Conservation (phyloP, 2,888 invertebrate species). For the Amorpha juglandis region DNA sequence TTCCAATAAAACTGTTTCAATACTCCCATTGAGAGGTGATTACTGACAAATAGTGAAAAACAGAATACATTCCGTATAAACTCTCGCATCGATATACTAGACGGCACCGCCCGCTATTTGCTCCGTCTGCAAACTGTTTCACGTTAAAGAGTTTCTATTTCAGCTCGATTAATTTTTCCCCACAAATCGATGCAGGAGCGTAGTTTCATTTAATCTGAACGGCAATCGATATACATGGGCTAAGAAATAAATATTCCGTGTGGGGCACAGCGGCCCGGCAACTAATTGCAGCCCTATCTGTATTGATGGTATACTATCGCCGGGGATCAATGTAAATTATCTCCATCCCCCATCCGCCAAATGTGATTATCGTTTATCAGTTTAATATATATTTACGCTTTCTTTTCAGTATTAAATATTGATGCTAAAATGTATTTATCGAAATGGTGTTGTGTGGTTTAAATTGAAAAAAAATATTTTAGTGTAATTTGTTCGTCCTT, state of each 20-base stretch:
- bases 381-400: slow-evolving; percentile 34
- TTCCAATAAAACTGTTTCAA: not conserved
- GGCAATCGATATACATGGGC: slow-evolving; percentile 67
- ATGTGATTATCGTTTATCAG: slow-evolving; percentile 66
- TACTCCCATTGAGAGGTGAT: too few species aligned
- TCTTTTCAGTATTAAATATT: not conserved
- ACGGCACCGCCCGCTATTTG: slow-evolving; percentile 8
- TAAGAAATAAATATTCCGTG: slow-evolving; percentile 74
- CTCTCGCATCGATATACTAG: slow-evolving; percentile 10
- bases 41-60: slow-evolving; percentile 7
- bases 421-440: not conserved
- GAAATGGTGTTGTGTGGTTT: not conserved
- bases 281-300: slow-evolving; percentile 79
- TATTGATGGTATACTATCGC: slow-evolving; percentile 77
- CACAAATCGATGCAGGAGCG: slow-evolving; percentile 48
- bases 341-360: slow-evolving; percentile 60
- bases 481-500: too few species aligned
- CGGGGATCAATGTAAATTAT: slow-evolving; percentile 77
- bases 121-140: slow-evolving; percentile 20
- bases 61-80: slow-evolving; percentile 16
- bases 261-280: slow-evolving; percentile 57
- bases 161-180: slow-evolving; percentile 43
- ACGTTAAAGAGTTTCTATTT: slow-evolving; percentile 30
- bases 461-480: not conserved
- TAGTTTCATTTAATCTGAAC: slow-evolving; percentile 45